Conservation (phyloP, 2,113 vertebrate genomes). For the Chrysemys picta region DNA sequence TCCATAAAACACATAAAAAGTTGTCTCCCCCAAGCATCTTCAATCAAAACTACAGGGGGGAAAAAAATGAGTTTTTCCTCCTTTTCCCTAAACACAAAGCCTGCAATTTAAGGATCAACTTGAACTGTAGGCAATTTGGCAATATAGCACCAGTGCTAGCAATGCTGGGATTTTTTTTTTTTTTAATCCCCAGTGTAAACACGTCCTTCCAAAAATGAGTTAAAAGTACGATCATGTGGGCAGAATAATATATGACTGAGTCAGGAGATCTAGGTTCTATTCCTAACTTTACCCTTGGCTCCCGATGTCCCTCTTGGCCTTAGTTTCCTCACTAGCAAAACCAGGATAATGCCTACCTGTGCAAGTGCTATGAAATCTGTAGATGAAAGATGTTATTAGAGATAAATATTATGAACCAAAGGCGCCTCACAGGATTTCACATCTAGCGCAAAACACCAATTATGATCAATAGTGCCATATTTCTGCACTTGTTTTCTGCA, state of each 20-base stretch:
- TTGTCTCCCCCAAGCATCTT: not conserved
- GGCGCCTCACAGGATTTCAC: not conserved
- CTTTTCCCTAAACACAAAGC: not conserved
- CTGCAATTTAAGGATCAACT: not conserved
- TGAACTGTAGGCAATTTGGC: not conserved
- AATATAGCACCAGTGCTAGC: not conserved
- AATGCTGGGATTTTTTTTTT: rapidly evolving
- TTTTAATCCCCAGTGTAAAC: not conserved
- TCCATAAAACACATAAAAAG: rapidly evolving
- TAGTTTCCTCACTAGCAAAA: not conserved
- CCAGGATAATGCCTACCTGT: rapidly evolving
- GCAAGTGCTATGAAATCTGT: not conserved
- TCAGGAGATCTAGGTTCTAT: not conserved
- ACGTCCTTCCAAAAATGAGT: not conserved
- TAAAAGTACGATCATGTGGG: not conserved
- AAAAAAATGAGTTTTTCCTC: not conserved
- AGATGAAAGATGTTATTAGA: not conserved
- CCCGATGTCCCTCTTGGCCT: rapidly evolving
- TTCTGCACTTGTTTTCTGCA: not conserved
- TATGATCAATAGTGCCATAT: not conserved
- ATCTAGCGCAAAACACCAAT: not conserved
- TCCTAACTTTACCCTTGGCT: not conserved
- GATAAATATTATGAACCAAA: not conserved
- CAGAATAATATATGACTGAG: not conserved
- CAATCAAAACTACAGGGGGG: not conserved